phyloP scores from a whole-genome alignment of 2,113 vertebrate species.

The Chaetops frenatus region DNA sequence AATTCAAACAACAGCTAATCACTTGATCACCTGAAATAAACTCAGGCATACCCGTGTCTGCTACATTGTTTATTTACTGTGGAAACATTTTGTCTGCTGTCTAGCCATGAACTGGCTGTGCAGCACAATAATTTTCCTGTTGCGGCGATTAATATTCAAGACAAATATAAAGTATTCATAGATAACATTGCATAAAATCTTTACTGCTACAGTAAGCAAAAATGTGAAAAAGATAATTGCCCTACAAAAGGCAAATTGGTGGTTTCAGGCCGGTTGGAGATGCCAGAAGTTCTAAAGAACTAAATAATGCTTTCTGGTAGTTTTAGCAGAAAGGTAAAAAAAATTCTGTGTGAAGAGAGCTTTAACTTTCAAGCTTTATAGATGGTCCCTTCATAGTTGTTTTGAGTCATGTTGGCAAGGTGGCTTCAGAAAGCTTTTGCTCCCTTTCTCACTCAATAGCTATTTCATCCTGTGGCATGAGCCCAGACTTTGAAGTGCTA shows the following conservation, averaged over 20 bases:
- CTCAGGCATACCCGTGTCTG: not conserved
- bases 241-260: not conserved
- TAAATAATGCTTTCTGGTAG: not conserved
- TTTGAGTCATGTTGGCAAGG: slow-evolving; percentile 40
- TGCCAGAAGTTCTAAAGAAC: not conserved
- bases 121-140: not conserved
- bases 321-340: slow-evolving; percentile 17
- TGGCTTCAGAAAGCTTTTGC: slow-evolving; percentile 32
- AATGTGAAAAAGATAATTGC: not conserved
- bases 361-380: slow-evolving; percentile 28
- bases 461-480: slow-evolving; percentile 5
- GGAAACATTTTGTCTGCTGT: slow-evolving; percentile 4
- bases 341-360: not conserved
- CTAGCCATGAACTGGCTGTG: not conserved
- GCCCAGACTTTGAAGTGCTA: slow-evolving; percentile 24
- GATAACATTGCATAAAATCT: not conserved
- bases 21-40: slow-evolving; percentile 15
- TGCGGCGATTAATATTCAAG: not conserved
- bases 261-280: not conserved
- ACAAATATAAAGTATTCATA: slow-evolving; percentile 4
- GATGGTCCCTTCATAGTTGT: slow-evolving; percentile 40
- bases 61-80: not conserved
- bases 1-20: not conserved
- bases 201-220: not conserved
- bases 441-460: slow-evolving; percentile 30